phyloP scores from a whole-genome alignment of 2,888 invertebrate genomes.

The Himalopsyche anomala region DNA sequence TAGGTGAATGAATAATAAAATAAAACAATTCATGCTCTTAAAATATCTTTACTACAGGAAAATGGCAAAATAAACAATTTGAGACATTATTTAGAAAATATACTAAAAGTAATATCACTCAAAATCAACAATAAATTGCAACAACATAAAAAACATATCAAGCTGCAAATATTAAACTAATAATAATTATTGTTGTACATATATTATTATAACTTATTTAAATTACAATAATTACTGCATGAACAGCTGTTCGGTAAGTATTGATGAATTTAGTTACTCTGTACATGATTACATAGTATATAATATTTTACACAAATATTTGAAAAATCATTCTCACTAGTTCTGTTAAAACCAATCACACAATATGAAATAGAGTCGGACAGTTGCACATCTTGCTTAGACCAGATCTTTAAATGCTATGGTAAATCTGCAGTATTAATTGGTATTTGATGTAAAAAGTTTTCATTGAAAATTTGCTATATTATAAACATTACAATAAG shows the following conservation, averaged over 20 bases:
- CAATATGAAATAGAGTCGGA: too few relatives aligned
- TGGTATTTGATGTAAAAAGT: too few relatives aligned
- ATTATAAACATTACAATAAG: too few relatives aligned
- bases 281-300: neutral
- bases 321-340: neutral
- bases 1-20: neutral
- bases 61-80: conserved; percentile 35
- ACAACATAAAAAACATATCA: conserved; percentile 7
- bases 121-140: conserved; percentile 23
- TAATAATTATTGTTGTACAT: neutral
- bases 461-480: too few relatives aligned
- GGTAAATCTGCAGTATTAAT: too few relatives aligned
- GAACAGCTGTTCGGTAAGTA: neutral
- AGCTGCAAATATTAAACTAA: conserved; percentile 33
- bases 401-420: too few relatives aligned
- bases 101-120: conserved; percentile 40
- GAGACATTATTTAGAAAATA: neutral
- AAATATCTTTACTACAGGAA: conserved; percentile 34
- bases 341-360: too few relatives aligned
- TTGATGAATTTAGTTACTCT: neutral
- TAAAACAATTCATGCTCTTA: conserved; percentile 22
- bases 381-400: too few relatives aligned
- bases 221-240: conserved; percentile 8
- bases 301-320: conserved; percentile 6
- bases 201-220: conserved; percentile 16